Percentiles rank a stretch among this genome's conserved stretches.
Evolutionary conservation across 2,888 invertebrate genomes (phyloP).

Genomic region (Idaea biselata): DNA sequence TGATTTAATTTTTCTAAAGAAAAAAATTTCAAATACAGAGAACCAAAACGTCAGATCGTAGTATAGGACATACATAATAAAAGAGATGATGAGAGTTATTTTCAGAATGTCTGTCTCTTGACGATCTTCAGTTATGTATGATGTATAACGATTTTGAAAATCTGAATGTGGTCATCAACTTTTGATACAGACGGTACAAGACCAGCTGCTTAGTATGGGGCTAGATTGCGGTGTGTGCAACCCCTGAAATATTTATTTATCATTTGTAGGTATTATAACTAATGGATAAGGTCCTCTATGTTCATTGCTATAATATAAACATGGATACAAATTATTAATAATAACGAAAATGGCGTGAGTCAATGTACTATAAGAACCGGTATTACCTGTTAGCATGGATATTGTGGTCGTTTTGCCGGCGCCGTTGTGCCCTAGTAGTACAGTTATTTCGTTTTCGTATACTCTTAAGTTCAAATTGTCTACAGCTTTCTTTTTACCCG

Average conservation of each 20-base stretch:
- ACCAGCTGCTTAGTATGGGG: background rate
- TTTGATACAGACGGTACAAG: no score
- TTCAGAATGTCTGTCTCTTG: no score
- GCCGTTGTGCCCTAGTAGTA: conserved; percentile 85
- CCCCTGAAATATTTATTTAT: background rate
- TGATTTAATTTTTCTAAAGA: no score
- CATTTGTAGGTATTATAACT: background rate
- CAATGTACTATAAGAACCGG: conserved; percentile 11
- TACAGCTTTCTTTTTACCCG: conserved; percentile 81
- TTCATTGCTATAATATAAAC: background rate
- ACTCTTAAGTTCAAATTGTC: conserved; percentile 88
- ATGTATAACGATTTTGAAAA: no score
- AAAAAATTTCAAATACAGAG: no score
- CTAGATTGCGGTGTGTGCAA: background rate
- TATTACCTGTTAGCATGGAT: conserved; percentile 91
- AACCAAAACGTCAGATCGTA: no score
- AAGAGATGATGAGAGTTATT: no score
- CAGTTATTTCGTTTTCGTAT: conserved; percentile 94
- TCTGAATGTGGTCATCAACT: no score
- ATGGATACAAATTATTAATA: background rate
- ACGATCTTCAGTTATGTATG: no score
- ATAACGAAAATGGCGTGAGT: background rate
- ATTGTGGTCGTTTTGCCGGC: conserved; percentile 97
- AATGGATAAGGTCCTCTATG: background rate
- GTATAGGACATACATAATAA: no score